Evolutionary conservation across 2,888 invertebrate genomes (phyloP).

Genomic region (Drosophila engyochracea): DNA sequence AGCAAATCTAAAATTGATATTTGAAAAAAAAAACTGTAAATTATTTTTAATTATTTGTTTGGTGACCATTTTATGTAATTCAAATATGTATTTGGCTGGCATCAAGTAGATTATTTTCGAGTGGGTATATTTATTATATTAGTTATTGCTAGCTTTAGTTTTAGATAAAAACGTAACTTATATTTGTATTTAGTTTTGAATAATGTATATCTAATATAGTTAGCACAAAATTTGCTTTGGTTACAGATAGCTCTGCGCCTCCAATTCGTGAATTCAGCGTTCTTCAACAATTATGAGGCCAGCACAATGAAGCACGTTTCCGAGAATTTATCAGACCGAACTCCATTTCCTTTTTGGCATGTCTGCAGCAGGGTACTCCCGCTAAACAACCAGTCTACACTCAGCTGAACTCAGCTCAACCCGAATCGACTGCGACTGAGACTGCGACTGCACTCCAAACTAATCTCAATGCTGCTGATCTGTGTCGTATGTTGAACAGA

Average conservation of each 20-base stretch:
- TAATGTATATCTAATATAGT: background rate
- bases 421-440: slow-evolving; percentile 14
- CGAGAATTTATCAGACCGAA: slow-evolving; percentile 51
- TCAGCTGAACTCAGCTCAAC: slow-evolving; percentile 9
- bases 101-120: background rate
- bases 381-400: slow-evolving; percentile 31
- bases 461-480: slow-evolving; percentile 67
- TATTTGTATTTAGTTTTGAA: background rate
- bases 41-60: background rate
- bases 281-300: slow-evolving; percentile 31
- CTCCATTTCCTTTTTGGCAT: slow-evolving; percentile 46
- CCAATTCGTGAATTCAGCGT: slow-evolving; percentile 1
- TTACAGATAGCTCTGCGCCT: background rate
- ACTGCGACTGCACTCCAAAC: slow-evolving; percentile 46
- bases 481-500: slow-evolving; percentile 63
- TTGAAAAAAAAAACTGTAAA: background rate
- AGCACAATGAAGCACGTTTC: slow-evolving; percentile 44
- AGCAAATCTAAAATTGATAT: background rate
- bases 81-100: background rate
- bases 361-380: slow-evolving; percentile 36
- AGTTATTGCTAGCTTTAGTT: background rate
- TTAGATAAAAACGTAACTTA: background rate
- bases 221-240: background rate
- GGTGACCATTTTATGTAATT: background rate
- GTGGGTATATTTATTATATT: background rate